phyloP scores from a whole-genome alignment of 2,113 vertebrate species.

The Verasper variegatus region DNA sequence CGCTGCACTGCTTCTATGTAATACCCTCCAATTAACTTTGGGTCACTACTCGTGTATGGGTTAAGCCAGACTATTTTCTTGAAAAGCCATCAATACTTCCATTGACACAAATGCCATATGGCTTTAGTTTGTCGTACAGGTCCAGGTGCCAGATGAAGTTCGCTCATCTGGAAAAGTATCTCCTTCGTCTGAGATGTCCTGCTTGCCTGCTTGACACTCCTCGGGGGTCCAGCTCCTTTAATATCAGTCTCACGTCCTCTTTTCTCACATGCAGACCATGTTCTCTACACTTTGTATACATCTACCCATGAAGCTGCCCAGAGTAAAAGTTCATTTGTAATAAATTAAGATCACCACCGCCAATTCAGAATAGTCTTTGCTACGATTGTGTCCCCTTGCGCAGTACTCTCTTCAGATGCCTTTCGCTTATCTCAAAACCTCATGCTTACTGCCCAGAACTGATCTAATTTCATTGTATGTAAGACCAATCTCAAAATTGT shows the following conservation, averaged over 20 bases:
- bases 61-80: conserved; percentile 21
- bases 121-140: conserved; percentile 16
- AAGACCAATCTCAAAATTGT: too few relatives aligned
- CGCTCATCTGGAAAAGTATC: conserved; percentile 8
- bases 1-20: neutral
- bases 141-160: conserved; percentile 8
- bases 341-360: too few relatives aligned
- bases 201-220: neutral
- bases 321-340: too few relatives aligned
- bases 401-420: too few relatives aligned
- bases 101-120: conserved; percentile 23
- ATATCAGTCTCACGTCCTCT: neutral
- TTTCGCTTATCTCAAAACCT: too few relatives aligned
- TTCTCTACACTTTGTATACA: too few relatives aligned
- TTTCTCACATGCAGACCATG: too few relatives aligned
- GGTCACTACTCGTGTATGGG: conserved; percentile 15
- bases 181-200: neutral
- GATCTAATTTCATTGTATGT: too few relatives aligned
- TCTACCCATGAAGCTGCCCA: too few relatives aligned
- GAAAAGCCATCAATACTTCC: conserved; percentile 4
- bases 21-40: conserved; percentile 9
- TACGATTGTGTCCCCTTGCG: too few relatives aligned
- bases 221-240: neutral
- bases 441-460: too few relatives aligned
- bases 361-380: too few relatives aligned